A percentile compares a stretch with the other conserved stretches of the same genome.
Evolutionary conservation across 2,797 vertebrate genomes (phyloP).

Genomic region (Mus spretus): DNA sequence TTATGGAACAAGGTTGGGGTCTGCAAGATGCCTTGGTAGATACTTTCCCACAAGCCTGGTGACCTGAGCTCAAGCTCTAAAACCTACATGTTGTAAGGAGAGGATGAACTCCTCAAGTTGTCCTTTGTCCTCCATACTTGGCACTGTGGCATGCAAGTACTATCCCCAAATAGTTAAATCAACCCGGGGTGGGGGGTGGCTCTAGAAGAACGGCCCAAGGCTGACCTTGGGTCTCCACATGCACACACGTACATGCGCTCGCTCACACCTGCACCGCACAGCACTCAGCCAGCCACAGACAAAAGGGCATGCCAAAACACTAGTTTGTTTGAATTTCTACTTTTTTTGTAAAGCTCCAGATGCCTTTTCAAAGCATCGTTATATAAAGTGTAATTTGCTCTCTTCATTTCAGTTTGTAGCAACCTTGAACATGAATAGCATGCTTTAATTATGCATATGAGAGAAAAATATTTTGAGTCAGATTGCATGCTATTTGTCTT

Average conservation of each 20-base stretch:
- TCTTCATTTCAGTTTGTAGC: slow-evolving; percentile 67
- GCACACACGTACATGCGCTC: no score
- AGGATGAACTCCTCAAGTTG: neutral
- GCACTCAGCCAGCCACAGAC: neutral
- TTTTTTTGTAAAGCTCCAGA: slow-evolving; percentile 61
- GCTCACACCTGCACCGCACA: neutral
- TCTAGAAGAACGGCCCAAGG: neutral
- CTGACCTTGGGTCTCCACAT: neutral
- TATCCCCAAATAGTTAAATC: neutral
- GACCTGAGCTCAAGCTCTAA: neutral
- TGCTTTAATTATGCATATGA: slow-evolving; percentile 63
- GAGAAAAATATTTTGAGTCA: slow-evolving; percentile 70
- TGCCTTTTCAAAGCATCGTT: slow-evolving; percentile 58
- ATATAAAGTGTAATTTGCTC: slow-evolving; percentile 68
- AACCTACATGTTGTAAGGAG: neutral
- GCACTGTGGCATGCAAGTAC: neutral
- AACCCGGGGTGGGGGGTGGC: neutral
- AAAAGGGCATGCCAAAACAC: slow-evolving; percentile 32
- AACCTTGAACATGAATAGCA: slow-evolving; percentile 59
- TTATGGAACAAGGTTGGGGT: neutral
- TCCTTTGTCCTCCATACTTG: neutral
- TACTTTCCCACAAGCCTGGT: neutral
- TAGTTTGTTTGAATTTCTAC: slow-evolving; percentile 54
- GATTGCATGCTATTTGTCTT: slow-evolving; percentile 51
- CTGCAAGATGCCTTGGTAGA: neutral